phyloP scores from a whole-genome alignment of 2,113 vertebrate species.

The Paralichthys olivaceus region DNA sequence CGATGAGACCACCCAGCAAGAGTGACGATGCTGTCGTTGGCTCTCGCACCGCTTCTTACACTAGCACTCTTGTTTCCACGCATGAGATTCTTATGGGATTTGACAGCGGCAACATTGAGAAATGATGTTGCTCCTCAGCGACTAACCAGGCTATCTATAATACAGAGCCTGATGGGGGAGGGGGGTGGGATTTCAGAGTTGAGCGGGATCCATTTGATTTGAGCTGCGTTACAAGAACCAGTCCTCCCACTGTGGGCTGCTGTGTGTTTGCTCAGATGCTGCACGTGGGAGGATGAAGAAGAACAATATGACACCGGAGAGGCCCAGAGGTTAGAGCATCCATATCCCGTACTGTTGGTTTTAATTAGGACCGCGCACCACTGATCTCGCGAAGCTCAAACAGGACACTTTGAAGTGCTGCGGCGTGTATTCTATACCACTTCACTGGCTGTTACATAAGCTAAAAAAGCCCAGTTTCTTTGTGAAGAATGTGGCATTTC shows the following conservation, averaged over 20 bases:
- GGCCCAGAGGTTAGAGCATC: conserved; percentile 31
- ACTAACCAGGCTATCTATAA: conserved; percentile 48
- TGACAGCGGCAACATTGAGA: conserved; percentile 51
- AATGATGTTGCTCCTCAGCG: conserved; percentile 50
- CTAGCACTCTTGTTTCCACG: conserved; percentile 40
- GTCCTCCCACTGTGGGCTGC: conserved; percentile 19
- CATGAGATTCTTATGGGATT: conserved; percentile 57
- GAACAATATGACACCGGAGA: conserved; percentile 46
- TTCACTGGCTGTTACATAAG: conserved; percentile 45
- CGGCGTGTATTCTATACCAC: conserved; percentile 23
- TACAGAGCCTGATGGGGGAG: conserved; percentile 7
- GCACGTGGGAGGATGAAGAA: conserved; percentile 51
- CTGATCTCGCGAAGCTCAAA: conserved; percentile 48
- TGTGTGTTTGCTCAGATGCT: conserved; percentile 36
- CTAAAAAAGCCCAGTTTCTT: conserved; percentile 6
- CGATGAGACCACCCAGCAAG: conserved; percentile 36
- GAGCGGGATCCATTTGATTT: conserved; percentile 43
- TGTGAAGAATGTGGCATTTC: background rate
- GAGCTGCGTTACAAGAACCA: conserved; percentile 9
- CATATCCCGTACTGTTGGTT: conserved; percentile 36
- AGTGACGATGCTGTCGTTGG: conserved; percentile 19
- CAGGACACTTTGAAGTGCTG: conserved; percentile 53
- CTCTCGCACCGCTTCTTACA: conserved; percentile 25
- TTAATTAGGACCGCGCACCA: conserved; percentile 47
- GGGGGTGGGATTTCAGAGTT: background rate